These are phyloP conservation scores for Trachelus iudaicus DNA, from an alignment of 2,888 invertebrate species.

Conservation along the genomic window DNA sequence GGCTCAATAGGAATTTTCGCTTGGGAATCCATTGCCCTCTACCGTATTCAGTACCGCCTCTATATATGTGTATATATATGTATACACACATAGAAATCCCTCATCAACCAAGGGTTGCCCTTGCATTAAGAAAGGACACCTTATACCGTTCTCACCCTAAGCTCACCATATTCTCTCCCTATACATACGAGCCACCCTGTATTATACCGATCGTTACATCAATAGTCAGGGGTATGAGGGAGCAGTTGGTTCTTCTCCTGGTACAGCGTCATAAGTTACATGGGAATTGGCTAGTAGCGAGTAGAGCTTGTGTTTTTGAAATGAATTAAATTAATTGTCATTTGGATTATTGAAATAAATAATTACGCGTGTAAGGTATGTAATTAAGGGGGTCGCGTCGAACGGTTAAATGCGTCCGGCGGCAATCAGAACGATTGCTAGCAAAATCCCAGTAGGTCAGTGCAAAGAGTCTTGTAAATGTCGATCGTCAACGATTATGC, in stretches of 20 bases:
- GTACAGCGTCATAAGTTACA: not conserved
- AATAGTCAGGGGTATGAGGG: not conserved
- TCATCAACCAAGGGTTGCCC: not conserved
- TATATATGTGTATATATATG: not conserved
- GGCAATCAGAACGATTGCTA: constrained; percentile 25
- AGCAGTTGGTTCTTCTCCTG: not conserved
- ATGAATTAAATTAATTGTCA: no score
- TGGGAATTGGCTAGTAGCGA: not conserved
- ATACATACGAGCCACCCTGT: not conserved
- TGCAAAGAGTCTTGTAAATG: constrained; percentile 55
- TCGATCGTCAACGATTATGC: constrained; percentile 37
- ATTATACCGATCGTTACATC: not conserved
- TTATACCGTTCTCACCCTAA: not conserved
- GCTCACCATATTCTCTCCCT: not conserved
- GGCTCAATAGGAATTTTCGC: not conserved
- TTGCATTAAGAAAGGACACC: not conserved
- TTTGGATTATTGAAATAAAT: not conserved
- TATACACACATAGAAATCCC: not conserved
- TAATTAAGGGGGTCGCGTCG: not conserved
- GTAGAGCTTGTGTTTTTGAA: not conserved
- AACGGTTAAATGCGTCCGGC: constrained; percentile 18
- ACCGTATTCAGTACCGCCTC: not conserved
- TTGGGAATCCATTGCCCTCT: not conserved
- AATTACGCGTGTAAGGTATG: not conserved
- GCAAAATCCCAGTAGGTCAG: constrained; percentile 48